These are phyloP conservation scores for Arenaria interpres DNA, from an alignment of 2,113 vertebrate genomes.

Conservation along the genomic window DNA sequence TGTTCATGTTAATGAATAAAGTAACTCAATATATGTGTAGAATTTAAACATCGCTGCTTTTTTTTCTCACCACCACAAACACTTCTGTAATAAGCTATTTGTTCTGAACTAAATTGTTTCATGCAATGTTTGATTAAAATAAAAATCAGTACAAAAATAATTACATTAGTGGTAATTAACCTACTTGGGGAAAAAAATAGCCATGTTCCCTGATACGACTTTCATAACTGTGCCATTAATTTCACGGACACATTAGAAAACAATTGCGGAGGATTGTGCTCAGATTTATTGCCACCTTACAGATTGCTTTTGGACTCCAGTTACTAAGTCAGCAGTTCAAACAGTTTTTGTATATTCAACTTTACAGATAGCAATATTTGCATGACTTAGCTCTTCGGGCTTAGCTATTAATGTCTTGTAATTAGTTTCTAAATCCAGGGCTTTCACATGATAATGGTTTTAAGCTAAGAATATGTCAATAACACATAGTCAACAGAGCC, in stretches of 20 bases:
- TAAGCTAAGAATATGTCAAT: constrained; percentile 68
- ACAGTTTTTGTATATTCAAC: constrained; percentile 37
- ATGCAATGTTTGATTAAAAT: constrained; percentile 72
- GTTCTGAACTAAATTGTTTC: constrained; percentile 66
- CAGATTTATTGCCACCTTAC: constrained; percentile 42
- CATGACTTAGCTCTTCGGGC: constrained; percentile 58
- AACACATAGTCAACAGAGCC: constrained; percentile 47
- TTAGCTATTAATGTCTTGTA: constrained; percentile 70
- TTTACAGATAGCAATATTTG: constrained; percentile 61
- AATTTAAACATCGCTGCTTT: constrained; percentile 32
- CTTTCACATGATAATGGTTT: constrained; percentile 65
- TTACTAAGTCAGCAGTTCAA: constrained; percentile 63
- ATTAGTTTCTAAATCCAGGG: constrained; percentile 73
- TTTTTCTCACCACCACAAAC: constrained; percentile 19
- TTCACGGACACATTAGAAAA: constrained; percentile 1
- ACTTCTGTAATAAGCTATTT: constrained; percentile 66
- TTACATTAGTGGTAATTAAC: constrained; percentile 74
- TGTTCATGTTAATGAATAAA: constrained; percentile 66
- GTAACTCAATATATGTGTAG: constrained; percentile 6
- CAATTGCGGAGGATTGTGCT: not conserved
- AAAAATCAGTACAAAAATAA: constrained; percentile 72
- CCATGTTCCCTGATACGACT: not conserved
- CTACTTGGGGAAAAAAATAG: constrained; percentile 53
- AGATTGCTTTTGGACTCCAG: constrained; percentile 41
- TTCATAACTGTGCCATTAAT: constrained; percentile 36